Base-by-base conservation (phyloP, 1,140 invertebrate genomes). In the Ostrea denselamellosa region DNA sequence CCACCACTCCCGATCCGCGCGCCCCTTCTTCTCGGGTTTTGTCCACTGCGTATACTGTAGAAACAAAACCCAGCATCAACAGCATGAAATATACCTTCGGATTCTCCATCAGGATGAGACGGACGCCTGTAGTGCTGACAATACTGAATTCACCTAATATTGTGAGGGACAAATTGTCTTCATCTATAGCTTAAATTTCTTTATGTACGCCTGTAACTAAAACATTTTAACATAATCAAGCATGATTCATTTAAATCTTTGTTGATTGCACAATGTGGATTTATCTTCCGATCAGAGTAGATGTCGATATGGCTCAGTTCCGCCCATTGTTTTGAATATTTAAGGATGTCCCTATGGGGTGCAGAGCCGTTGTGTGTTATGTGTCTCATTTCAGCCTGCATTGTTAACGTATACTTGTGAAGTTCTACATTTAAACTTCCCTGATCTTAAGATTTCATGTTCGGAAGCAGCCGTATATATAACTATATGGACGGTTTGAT, bases 1-100 rank as follows among this genome's bases (percentile, higher is more conserved):
- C 86, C 51, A 89, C 88, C 7, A 89, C 86, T 8, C 17, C 77
- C 5, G 77, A 25, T 12, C 88, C 88, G 14, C 52, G n/a, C 12
- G 88, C 82, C 25, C 58, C 53, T 10, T 58, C 53, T 51, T 22
- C 28, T 25, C 51, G 28, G 5, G 85, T 86, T 19, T 83, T n/a
- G 44, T 86, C 88, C 17, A 83, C 82, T 10, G 82, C 44, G 19
- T 0, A 53, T 53, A 34, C n/a, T 19, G 14, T 9, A 19, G 44
- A 52, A 2, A 83, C 8, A 83, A 83, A 17, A n/a, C 25, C 17
- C 34, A 83, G 82, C 8, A 22, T 4, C 10, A 83, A 25, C 14
- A 83, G 25, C n/a, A 54, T 12, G 44, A n/a, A 83, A 19, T 34
- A 52, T 19, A 52, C 82, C 9, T 44, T 44, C 25, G 9, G 25